Conservation (phyloP, 2,797 vertebrate species). For the Aldrovandia affinis region DNA sequence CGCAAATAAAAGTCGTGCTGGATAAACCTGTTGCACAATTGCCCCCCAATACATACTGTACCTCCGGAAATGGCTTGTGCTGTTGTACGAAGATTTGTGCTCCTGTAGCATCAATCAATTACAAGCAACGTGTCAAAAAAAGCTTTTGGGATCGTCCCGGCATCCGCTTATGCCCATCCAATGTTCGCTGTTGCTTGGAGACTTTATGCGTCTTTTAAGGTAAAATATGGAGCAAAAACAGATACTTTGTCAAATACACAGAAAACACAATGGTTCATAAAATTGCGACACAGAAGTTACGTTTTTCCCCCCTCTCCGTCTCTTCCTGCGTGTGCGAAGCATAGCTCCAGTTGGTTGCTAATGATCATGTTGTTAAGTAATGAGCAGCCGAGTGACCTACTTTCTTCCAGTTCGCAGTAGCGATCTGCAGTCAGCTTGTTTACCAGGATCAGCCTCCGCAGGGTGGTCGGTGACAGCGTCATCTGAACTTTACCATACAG, state of each 20-base stretch:
- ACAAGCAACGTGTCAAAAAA: background rate
- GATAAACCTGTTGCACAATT: background rate
- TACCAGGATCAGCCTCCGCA: constrained; percentile 69
- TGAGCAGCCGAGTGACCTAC: constrained; percentile 84
- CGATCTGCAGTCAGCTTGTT: constrained; percentile 65
- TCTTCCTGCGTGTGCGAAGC: constrained; percentile 44
- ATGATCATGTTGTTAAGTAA: constrained; percentile 70
- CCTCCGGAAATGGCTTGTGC: background rate
- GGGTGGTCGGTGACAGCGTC: constrained; percentile 56
- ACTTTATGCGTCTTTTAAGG: background rate
- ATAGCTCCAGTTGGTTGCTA: constrained; percentile 61
- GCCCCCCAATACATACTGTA: background rate
- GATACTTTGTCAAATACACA: background rate
- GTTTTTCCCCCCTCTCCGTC: constrained; percentile 42
- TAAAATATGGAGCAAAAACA: background rate
- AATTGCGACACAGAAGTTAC: background rate
- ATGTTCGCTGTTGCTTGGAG: background rate
- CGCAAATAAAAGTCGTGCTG: background rate
- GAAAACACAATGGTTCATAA: background rate
- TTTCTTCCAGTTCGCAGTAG: constrained; percentile 71
- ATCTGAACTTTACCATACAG: constrained; percentile 14
- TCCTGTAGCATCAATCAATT: background rate
- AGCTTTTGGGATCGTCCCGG: background rate
- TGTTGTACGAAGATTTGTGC: background rate
- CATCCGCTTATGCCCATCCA: background rate